Percentiles rank a stretch among this genome's conserved stretches.
phyloP scores from a whole-genome alignment of 1,140 invertebrate species.

The Frieseomelitta varia region DNA sequence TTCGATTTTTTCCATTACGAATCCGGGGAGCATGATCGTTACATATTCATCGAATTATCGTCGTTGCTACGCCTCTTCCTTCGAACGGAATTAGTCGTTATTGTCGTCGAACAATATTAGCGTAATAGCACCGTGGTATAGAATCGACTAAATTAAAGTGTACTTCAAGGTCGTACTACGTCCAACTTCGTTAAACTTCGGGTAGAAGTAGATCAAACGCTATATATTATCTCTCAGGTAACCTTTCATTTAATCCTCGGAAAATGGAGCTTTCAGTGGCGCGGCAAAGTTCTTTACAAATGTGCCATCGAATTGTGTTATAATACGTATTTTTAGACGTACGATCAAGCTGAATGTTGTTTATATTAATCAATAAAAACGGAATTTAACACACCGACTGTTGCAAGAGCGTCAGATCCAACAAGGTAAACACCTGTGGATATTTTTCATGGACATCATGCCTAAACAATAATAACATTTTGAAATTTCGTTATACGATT shows the following conservation, averaged over 20 bases:
- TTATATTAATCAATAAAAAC: background rate
- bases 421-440: background rate
- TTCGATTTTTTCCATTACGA: too few relatives aligned
- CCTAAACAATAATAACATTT: too few relatives aligned
- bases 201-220: background rate
- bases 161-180: background rate
- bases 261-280: background rate
- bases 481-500: too few relatives aligned
- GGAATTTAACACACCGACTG: background rate
- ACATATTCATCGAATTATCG: constrained; percentile 1
- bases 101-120: background rate
- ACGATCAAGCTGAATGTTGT: background rate
- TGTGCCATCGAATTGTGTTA: background rate
- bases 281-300: background rate
- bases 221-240: background rate
- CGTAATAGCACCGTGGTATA: background rate
- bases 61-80: background rate
- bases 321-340: too few relatives aligned
- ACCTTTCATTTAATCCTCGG: background rate
- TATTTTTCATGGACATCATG: too few relatives aligned
- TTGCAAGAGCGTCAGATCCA: background rate
- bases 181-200: background rate
- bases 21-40: background rate
- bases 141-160: background rate
- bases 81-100: background rate